Conservation (phyloP, 2,113 vertebrate genomes). For the Urocolius indicus region DNA sequence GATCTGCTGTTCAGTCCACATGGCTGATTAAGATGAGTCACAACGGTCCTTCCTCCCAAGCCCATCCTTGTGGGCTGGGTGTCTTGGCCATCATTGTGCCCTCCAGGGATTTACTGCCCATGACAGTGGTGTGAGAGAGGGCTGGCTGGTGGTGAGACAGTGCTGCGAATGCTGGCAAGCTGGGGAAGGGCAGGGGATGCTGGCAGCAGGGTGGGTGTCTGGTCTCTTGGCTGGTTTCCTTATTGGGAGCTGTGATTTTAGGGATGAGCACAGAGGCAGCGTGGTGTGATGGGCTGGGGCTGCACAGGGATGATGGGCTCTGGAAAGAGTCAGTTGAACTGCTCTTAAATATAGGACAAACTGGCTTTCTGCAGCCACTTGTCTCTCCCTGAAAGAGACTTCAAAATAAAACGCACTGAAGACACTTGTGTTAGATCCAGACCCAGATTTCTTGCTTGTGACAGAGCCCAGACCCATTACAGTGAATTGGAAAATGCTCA, state of each 20-base stretch:
- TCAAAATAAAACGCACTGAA: not conserved
- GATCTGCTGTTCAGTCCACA: not conserved
- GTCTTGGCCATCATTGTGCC: not conserved
- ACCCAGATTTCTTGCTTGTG: not conserved
- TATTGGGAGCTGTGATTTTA: not conserved
- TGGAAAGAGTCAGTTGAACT: not conserved
- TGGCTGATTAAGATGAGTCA: conserved; percentile 39
- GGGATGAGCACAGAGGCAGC: not conserved
- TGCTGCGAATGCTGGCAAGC: not conserved
- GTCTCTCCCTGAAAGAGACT: not conserved
- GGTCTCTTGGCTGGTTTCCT: not conserved
- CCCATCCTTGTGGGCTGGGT: not conserved
- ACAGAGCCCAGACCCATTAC: not conserved
- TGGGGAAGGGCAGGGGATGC: not conserved
- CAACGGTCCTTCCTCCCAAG: not conserved
- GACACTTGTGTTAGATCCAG: not conserved
- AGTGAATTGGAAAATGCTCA: not conserved
- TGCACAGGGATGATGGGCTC: not conserved
- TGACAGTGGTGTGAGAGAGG: not conserved
- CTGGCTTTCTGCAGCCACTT: not conserved
- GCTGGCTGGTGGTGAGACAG: not conserved
- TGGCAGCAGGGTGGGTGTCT: not conserved
- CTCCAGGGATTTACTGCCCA: not conserved
- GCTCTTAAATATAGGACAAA: not conserved
- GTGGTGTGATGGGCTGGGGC: not conserved